Percentiles rank a stretch among this genome's conserved stretches.
These are phyloP conservation scores for Cyphomyrus plagiostoma DNA, from an alignment of 2,113 vertebrate species.

Conservation along the genomic window DNA sequence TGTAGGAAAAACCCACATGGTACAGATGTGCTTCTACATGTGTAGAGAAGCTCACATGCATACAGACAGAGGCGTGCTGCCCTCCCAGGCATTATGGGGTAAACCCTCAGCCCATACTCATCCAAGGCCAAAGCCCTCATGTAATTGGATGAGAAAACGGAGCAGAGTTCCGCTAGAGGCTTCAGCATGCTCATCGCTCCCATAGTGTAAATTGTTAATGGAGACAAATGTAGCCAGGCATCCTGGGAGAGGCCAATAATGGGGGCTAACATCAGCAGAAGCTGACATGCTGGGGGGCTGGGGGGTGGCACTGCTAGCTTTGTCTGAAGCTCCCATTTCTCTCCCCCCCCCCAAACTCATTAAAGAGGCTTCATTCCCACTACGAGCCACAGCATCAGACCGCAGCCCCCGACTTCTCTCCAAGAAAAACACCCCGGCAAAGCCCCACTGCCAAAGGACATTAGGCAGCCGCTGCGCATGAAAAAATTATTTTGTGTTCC, in stretches of 20 bases:
- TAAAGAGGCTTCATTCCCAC: conserved; percentile 16
- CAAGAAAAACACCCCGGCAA: conserved; percentile 8
- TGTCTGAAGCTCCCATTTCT: conserved; percentile 13
- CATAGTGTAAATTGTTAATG: conserved; percentile 65
- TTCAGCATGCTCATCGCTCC: conserved; percentile 45
- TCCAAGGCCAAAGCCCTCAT: conserved; percentile 19
- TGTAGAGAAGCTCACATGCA: background rate
- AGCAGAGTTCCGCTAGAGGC: conserved; percentile 43
- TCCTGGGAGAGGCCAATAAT: conserved; percentile 60
- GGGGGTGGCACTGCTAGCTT: conserved; percentile 23
- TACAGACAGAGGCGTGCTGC: background rate
- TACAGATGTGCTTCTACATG: background rate
- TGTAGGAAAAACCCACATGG: background rate
- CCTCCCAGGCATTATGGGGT: background rate
- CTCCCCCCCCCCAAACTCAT: background rate
- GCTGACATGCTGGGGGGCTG: conserved; percentile 21
- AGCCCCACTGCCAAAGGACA: background rate
- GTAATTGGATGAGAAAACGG: conserved; percentile 54
- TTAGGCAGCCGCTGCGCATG: background rate
- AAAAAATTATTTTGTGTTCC: background rate
- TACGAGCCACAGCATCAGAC: background rate
- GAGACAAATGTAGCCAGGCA: conserved; percentile 62
- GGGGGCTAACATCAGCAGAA: conserved; percentile 44
- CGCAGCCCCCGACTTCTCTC: background rate
- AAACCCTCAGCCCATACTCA: conserved; percentile 12